Percentiles rank a stretch among this genome's conserved stretches.
Conservation (phyloP, 2,113 vertebrate species). For the Dicentrarchus labrax region DNA sequence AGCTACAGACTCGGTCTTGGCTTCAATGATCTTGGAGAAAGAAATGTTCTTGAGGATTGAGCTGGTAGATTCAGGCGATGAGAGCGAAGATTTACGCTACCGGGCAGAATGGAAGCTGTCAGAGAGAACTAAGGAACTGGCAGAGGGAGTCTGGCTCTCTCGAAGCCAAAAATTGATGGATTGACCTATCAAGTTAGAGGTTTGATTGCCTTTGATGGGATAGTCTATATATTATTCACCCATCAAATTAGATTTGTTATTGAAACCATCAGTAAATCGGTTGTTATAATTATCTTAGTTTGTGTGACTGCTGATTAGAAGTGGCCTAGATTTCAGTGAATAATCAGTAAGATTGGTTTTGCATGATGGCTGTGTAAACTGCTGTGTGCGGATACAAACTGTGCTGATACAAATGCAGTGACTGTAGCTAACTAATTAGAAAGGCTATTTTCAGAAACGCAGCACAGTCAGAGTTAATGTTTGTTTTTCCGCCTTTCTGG, state of each 20-base stretch:
- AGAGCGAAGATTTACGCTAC: slow-evolving; percentile 70
- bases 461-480: slow-evolving; percentile 45
- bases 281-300: slow-evolving; percentile 35
- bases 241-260: slow-evolving; percentile 20
- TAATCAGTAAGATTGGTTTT: slow-evolving; percentile 49
- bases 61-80: slow-evolving; percentile 66
- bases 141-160: slow-evolving; percentile 78
- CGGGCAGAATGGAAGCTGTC: slow-evolving; percentile 79
- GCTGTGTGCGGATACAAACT: slow-evolving; percentile 27
- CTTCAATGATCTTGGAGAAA: slow-evolving; percentile 69
- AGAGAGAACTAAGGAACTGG: slow-evolving; percentile 74
- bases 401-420: slow-evolving; percentile 41
- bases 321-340: slow-evolving; percentile 47
- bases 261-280: slow-evolving; percentile 1
- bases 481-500: slow-evolving; percentile 61
- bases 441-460: slow-evolving; percentile 61
- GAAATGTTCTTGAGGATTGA: slow-evolving; percentile 77
- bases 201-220: slow-evolving; percentile 32
- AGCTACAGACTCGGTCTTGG: slow-evolving; percentile 48
- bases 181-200: slow-evolving; percentile 45
- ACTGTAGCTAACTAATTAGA: slow-evolving; percentile 57
- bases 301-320: slow-evolving; percentile 53
- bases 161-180: slow-evolving; percentile 41
- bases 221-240: slow-evolving; percentile 20
- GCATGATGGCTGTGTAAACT: slow-evolving; percentile 39